A percentile compares a stretch with the other conserved stretches of the same genome.
phyloP scores from a whole-genome alignment of 1,140 invertebrate species.

The Eumaeus atala region DNA sequence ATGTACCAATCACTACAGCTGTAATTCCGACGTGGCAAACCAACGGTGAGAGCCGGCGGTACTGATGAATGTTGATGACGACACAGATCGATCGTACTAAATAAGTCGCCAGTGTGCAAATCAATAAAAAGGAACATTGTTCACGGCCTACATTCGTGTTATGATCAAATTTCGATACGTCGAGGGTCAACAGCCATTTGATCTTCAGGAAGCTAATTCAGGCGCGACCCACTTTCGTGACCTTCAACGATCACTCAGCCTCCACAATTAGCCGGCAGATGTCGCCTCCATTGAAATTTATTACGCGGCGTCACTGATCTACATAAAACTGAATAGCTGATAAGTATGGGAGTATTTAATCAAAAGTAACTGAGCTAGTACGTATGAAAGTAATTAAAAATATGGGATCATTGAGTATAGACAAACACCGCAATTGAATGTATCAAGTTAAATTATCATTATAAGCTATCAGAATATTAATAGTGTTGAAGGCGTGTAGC shows the following conservation, averaged over 20 bases:
- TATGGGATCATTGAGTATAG: no score
- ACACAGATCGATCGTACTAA: neutral
- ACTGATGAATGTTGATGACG: neutral
- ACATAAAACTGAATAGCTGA: no score
- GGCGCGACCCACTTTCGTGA: constrained; percentile 30
- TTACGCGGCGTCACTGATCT: neutral
- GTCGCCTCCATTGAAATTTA: neutral
- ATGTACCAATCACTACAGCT: no score
- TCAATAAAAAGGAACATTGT: constrained; percentile 23
- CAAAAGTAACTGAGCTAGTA: no score
- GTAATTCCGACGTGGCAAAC: no score
- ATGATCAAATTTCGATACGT: constrained; percentile 44
- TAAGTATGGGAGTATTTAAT: no score
- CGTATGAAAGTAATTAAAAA: no score
- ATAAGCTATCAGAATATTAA: no score
- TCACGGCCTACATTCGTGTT: constrained; percentile 23
- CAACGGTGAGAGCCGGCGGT: no score
- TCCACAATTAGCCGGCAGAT: neutral
- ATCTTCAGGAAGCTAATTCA: constrained; percentile 25
- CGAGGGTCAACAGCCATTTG: constrained; percentile 46
- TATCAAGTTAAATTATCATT: no score
- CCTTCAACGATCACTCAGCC: constrained; percentile 31
- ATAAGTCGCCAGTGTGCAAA: constrained; percentile 14
- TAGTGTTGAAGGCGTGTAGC: no score
- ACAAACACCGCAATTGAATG: no score